Evolutionary conservation across 1,140 invertebrate genomes (phyloP), one percentile per base, ranked within the genome.

Genomic region (Stegodyphus mimosarum): DNA sequence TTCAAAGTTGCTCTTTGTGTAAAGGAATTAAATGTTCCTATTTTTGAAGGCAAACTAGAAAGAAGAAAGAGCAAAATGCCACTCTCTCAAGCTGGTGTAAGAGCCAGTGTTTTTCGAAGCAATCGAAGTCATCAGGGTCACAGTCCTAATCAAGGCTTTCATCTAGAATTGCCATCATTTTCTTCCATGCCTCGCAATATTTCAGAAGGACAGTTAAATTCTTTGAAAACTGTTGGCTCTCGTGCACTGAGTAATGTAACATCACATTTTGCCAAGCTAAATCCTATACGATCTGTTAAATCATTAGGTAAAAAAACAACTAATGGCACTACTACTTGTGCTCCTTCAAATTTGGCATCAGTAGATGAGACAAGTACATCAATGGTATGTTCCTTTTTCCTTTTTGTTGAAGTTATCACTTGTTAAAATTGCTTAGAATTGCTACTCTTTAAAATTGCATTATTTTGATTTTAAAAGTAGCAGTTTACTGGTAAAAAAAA

Each of bases 211-310:
- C 93, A 94, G 87, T 88, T 94, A 15, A 89, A 92, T 69, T 91
- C 92, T 55, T 88, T 94, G 3, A 94, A 93, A 89, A 93, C 89
- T 89, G 94, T 92, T 88, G 94, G 95, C 86, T 95, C 95, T 15
- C 96, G 96, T 92, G 95, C 95, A 71, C 90, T 96, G 15, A 95
- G 92, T 53, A 96, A 96, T 90, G 94, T 96, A 91, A 93, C 94
- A 0, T 95, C 95, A 77, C 95, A 96, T 88, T 95, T 97, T 89
- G 95, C 94, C 63, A 96, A 95, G 89, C 89, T 95, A 5, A 95
- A 95, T 89, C 94, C 94, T 89, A 91, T 96, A 94, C 93, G 89
- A 91, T 92, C 0, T 86, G 87, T 80, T 87, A 89, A 88, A 80
- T 85, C 75, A 90, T 90, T 88, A 74, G 18, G 83, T 15, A 89